These are phyloP conservation scores for Volucella inanis DNA, from an alignment of 2,888 invertebrate genomes.

Conservation along the genomic window DNA sequence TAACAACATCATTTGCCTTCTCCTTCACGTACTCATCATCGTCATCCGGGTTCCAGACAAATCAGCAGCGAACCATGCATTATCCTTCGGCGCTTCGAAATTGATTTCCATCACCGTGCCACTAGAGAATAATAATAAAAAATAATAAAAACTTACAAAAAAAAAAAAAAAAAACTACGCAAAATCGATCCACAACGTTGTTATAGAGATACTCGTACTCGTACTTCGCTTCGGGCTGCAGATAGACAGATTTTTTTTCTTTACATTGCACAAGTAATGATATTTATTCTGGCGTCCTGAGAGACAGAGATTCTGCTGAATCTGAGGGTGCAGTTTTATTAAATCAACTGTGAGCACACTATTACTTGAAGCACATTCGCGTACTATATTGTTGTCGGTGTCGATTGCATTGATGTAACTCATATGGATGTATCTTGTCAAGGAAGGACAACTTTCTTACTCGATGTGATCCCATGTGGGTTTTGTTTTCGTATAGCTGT, in stretches of 20 bases:
- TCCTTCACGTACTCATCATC: conserved; percentile 5
- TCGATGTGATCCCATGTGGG: no score
- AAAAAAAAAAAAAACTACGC: no score
- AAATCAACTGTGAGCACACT: conserved; percentile 3
- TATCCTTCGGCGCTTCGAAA: conserved; percentile 47
- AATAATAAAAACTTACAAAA: no score
- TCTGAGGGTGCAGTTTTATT: conserved; percentile 10
- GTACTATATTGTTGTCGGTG: no score
- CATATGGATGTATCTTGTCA: no score
- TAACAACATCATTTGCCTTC: no score
- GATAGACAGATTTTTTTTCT: background rate
- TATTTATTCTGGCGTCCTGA: background rate
- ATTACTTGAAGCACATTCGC: background rate
- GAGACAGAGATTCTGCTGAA: background rate
- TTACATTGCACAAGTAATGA: conserved; percentile 1
- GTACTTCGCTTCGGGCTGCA: conserved; percentile 17
- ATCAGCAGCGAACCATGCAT: conserved; percentile 17
- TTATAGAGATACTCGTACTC: background rate
- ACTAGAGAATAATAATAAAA: background rate
- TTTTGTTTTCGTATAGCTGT: no score
- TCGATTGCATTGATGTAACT: no score
- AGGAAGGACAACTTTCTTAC: no score
- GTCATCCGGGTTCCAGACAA: conserved; percentile 12
- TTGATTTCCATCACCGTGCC: conserved; percentile 34
- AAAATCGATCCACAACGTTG: conserved; percentile 24